These are phyloP conservation scores for Melospiza georgiana DNA, from an alignment of 2,113 vertebrate genomes.

Conservation along the genomic window DNA sequence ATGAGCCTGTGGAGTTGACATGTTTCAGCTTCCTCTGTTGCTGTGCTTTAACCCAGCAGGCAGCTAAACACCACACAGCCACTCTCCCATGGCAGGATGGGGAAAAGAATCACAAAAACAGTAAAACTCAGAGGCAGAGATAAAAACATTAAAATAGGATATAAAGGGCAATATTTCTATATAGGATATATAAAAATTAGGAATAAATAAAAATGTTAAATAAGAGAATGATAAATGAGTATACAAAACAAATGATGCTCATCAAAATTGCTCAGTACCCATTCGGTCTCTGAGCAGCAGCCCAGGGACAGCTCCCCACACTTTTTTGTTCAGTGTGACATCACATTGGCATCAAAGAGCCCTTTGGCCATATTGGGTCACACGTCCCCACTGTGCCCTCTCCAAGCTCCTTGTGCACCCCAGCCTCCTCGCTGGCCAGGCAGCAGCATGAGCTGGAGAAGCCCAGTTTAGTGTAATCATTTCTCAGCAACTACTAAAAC, in stretches of 20 bases:
- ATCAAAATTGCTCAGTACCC: background rate
- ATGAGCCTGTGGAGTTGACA: background rate
- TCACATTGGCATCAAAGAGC: background rate
- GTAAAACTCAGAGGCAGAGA: background rate
- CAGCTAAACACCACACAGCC: background rate
- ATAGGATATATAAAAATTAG: background rate
- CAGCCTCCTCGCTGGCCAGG: fast-evolving
- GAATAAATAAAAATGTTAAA: background rate
- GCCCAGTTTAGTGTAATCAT: background rate
- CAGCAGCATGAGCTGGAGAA: background rate
- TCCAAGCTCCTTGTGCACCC: background rate
- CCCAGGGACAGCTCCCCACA: background rate
- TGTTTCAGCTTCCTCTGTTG: background rate
- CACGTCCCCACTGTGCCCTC: background rate
- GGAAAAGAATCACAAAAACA: background rate
- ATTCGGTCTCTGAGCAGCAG: background rate
- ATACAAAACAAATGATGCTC: background rate
- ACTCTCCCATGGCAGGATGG: background rate
- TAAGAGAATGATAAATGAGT: background rate
- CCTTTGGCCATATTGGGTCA: background rate
- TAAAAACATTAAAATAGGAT: background rate
- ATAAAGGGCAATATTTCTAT: background rate
- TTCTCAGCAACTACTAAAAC: background rate
- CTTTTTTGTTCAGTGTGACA: fast-evolving
- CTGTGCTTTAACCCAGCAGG: background rate